Evolutionary conservation across 2,888 invertebrate species (phyloP).

Genomic region (Drosophila subsilvestris): DNA sequence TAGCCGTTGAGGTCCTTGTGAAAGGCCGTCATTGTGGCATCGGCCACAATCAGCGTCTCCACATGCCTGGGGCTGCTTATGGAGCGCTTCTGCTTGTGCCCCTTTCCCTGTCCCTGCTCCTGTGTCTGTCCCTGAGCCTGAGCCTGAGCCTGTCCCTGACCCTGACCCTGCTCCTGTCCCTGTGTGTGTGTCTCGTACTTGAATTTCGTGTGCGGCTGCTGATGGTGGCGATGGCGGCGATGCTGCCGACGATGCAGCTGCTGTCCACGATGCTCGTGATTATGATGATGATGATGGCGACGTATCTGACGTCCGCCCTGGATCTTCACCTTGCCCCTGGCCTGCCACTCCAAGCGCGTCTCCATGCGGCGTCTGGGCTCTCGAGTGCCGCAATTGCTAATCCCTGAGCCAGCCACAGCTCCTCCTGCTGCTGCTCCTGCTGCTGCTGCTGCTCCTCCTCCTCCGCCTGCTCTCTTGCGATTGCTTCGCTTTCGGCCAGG

Average conservation of each 20-base stretch:
- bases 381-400: conserved; percentile 86
- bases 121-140: conserved; percentile 31
- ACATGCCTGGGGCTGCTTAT: conserved; percentile 91
- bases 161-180: conserved; percentile 26
- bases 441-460: conserved; percentile 54
- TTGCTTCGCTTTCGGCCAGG: conserved; percentile 48
- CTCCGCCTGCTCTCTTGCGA: conserved; percentile 43
- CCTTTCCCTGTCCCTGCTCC: conserved; percentile 17
- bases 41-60: conserved; percentile 94
- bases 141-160: conserved; percentile 14
- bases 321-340: conserved; percentile 84
- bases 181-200: conserved; percentile 52
- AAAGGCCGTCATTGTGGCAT: conserved; percentile 93
- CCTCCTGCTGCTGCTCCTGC: conserved; percentile 57
- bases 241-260: background rate
- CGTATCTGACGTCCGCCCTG: conserved; percentile 84
- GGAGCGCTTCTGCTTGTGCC: conserved; percentile 85
- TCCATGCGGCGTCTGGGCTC: conserved; percentile 85
- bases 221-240: conserved; percentile 26
- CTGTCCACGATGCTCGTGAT: conserved; percentile 34
- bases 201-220: conserved; percentile 59
- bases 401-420: conserved; percentile 60
- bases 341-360: conserved; percentile 87
- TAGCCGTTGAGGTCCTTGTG: conserved; percentile 94
- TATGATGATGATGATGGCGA: conserved; percentile 76